Evolutionary conservation across 2,113 vertebrate genomes (phyloP).

Genomic region (Spilogale gracilis): DNA sequence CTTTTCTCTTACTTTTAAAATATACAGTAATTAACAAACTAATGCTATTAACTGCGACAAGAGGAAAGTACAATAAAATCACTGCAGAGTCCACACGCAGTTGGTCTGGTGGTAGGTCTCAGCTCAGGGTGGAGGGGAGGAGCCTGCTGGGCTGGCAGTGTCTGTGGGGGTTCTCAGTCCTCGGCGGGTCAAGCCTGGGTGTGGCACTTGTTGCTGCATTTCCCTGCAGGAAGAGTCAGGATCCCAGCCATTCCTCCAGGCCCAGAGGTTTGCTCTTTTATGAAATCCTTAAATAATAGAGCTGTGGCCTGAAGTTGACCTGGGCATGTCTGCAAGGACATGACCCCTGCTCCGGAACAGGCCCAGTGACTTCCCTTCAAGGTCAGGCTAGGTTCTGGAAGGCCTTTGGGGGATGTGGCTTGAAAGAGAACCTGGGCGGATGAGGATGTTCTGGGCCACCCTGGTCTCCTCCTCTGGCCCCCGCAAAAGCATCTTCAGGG

Average conservation of each 20-base stretch:
- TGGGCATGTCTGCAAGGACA: slow-evolving; percentile 28
- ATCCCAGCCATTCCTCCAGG: slow-evolving; percentile 76
- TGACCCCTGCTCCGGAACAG: not conserved
- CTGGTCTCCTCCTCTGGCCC: not conserved
- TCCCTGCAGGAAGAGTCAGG: slow-evolving; percentile 76
- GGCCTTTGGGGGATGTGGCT: not conserved
- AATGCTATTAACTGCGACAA: slow-evolving; percentile 80
- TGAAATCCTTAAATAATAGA: slow-evolving; percentile 80
- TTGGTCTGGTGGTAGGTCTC: not conserved
- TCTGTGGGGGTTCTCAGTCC: not conserved
- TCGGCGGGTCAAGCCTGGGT: slow-evolving; percentile 30
- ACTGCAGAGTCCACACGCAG: slow-evolving; percentile 59
- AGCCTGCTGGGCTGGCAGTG: not conserved
- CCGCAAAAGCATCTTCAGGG: not conserved
- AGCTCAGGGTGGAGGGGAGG: not conserved
- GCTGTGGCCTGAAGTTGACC: slow-evolving; percentile 46
- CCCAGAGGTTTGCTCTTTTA: slow-evolving; percentile 60
- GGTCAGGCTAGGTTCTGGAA: slow-evolving; percentile 3
- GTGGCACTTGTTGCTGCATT: slow-evolving; percentile 63
- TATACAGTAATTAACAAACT: slow-evolving; percentile 84
- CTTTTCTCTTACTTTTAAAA: slow-evolving; percentile 81
- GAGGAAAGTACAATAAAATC: slow-evolving; percentile 80
- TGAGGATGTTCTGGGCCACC: not conserved
- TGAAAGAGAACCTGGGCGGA: not conserved
- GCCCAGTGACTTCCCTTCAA: slow-evolving; percentile 53